A percentile compares a stretch with the other conserved stretches of the same genome.
phyloP scores from a whole-genome alignment of 2,888 invertebrate species.

The Machimus rusticus region DNA sequence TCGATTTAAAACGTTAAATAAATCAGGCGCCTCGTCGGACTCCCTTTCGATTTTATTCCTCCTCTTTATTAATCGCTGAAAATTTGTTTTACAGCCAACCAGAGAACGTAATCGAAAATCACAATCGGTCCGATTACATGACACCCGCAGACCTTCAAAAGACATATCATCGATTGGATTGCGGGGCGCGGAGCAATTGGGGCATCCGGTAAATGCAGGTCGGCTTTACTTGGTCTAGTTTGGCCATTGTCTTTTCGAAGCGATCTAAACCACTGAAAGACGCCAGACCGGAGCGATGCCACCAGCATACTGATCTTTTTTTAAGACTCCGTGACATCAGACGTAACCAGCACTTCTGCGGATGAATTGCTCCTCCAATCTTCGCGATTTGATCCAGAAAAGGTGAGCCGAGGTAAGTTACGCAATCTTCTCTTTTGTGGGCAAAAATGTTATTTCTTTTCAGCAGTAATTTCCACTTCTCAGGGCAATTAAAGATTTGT shows the following conservation, averaged over 20 bases:
- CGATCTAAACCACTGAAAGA: not conserved
- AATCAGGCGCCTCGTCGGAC: not conserved
- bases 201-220: not conserved
- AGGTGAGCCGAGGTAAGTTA: not conserved
- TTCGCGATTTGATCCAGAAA: not conserved
- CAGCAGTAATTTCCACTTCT: not conserved
- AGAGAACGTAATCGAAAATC: not conserved
- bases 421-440: not conserved
- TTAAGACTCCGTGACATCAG: not conserved
- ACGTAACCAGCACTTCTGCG: not conserved
- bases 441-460: not conserved
- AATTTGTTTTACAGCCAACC: not conserved
- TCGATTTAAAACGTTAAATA: not conserved
- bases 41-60: not conserved
- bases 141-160: not conserved
- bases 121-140: not conserved
- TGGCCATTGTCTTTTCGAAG: not conserved
- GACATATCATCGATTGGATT: not conserved
- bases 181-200: not conserved
- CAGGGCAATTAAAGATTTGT: not conserved
- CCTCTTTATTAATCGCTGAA: not conserved
- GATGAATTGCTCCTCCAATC: not conserved
- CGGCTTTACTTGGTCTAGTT: not conserved
- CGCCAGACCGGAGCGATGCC: not conserved
- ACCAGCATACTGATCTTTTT: not conserved